Evolutionary conservation across 2,888 invertebrate genomes (phyloP), one percentile per base, ranked within the genome.

Genomic region (Xestia rhomboidea): DNA sequence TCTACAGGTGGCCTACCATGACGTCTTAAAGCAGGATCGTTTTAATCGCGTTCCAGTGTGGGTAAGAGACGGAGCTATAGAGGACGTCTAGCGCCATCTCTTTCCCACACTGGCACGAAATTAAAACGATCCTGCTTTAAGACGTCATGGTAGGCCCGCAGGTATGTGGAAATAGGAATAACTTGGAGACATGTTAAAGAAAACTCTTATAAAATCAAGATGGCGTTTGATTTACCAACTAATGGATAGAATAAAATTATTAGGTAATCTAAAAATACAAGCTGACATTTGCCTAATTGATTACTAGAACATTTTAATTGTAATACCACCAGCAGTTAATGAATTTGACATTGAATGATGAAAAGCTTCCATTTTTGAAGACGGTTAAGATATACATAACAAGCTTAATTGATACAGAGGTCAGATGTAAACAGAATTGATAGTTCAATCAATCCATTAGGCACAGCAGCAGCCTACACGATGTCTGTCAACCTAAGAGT

Each of bases 401-500:
- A 79, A 85, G 88, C 84, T 88, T 88, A 84, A 88, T 87, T 88
- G 83, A 86, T 86, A 79, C 75, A 87, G 79, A 88, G 87, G 87
- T 87, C 87, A 84, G 62, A 81, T 81, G 76, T 79, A 84, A 82
- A 84, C 78, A 83, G 79, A 86, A 87, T 79, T 86, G 88, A 87
- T 86, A 86, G 87, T 87, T 88, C 83, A 84, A 88, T 87, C 86
- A 83, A 87, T 83, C 86, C 77, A 88, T 86, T 87, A 83, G 79
- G 82, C 85, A 71, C 49, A 85, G 82, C 83, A 79, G 54, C 85
- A 76, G 67, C 88, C 87, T 81, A 88, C 88, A 82, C 84, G 60
- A 44, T 79, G 71, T 77, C 83, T 82, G 87, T 84, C 87, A 88
- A 81, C 79, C 82, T 84, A 71, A 71, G 76, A 81, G 67, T 77